Evolutionary conservation across 2,888 invertebrate species (phyloP), one percentile per base, ranked within the genome.

Genomic region (Thera obeliscata): DNA sequence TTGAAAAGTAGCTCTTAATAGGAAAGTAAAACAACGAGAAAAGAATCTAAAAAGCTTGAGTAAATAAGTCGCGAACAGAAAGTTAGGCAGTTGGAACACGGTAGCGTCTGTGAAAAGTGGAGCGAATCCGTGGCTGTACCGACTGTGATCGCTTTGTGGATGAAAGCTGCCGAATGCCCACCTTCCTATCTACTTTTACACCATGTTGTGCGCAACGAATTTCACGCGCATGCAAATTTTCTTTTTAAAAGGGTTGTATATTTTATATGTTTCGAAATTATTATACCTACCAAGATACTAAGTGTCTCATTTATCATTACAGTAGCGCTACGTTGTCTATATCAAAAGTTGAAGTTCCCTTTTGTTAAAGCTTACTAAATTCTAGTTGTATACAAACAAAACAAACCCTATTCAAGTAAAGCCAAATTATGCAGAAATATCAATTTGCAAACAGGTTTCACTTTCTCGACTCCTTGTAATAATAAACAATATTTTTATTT

Each of bases 81-180:
- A 87, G 84, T 82, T 76, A 72, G 68, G 60, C 61, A 66, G 69
- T 56, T 58, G 64, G 68, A 61, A 65, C 50, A 59, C 50, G 66
- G 67, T 69, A 64, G 67, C 49, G 61, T 33, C 64, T 66, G 80
- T 76, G 76, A 82, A 87, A 87, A 85, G 84, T 87, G 78, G 84
- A 84, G 78, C 83, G 78, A 82, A 80, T 79, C 78, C 76, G 76
- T 71, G 69, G 68, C 76, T 77, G 75, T 80, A 81, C 80, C 78
- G 76, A 66, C 72, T 72, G 80, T 76, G 75, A 73, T 74, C 75
- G 74, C 77, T 79, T 82, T 80, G 76, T 75, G 76, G 77, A 84
- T 76, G 86, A 87, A 87, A 87, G 86, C 80, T 79, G 78, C 78
- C 80, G 75, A 83, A 80, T 67, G 41, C 55, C 67, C 55, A 67